Base-by-base conservation (phyloP, 2,797 vertebrate genomes). In the Thalassophryne amazonica region DNA sequence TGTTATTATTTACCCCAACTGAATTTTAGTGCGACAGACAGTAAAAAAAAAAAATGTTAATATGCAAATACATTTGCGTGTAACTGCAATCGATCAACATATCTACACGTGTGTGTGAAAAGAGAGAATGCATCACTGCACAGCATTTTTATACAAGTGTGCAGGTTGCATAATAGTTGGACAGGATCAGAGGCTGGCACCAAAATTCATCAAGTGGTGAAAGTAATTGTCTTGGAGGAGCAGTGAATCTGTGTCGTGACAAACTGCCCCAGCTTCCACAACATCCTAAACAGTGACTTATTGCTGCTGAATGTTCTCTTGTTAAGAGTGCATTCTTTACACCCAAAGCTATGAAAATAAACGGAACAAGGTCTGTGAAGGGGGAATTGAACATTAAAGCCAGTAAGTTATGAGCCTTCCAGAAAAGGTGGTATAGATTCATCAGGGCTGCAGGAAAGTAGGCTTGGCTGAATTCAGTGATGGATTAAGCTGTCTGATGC, bases 401-500 rank as follows among this genome's bases (percentile, higher is more conserved):
- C 39, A 30, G 32, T 55, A 61, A 60, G 53, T 78, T 67, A 78
- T 63, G 52, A 54, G 36, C 24, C 54, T 50, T 24, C 13, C 0
- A 0, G 12, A 68, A 56, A 69, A 78, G 35, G 58, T 42, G 60
- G 25, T 32, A 34, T 42, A 56, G 53, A 80, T 81, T 78, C 62
- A 77, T 81, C 59, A 79, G 65, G 61, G 23, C 59, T 36, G 10
- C 54, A 46, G 56, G 39, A 48, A 73, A 62, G 24, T 11, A 41
- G 55, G 60, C 51, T 70, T 59, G 54, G 57, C 62, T 76, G 57
- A 69, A 60, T 50, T 60, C 60, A 2, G 41, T 80, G 78, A 84
- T 82, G 65, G 77, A 86, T 83, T 58, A 78, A 78, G 69, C 75
- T 71, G 64, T 56, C 72, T 49, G 30, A 43, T 32, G 45, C 53